These are phyloP conservation scores for Octomys mimax DNA, from an alignment of 2,797 vertebrate species.

Conservation along the genomic window DNA sequence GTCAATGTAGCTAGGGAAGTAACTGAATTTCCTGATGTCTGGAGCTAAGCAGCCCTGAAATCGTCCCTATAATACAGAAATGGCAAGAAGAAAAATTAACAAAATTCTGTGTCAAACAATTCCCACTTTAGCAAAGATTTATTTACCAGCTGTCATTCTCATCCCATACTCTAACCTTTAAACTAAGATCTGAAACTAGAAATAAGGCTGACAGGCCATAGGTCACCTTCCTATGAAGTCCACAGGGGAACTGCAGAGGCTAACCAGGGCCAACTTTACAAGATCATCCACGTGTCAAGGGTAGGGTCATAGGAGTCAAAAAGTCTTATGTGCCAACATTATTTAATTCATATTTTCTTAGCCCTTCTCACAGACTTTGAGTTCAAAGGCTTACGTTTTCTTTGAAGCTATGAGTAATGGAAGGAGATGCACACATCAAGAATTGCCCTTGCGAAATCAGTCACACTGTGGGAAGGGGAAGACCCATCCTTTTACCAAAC, in stretches of 20 bases:
- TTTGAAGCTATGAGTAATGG: not conserved
- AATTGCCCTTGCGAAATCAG: not conserved
- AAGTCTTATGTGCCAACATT: not conserved
- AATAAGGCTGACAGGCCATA: not conserved
- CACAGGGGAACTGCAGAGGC: not conserved
- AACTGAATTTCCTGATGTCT: slow-evolving; percentile 99
- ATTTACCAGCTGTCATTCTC: not conserved
- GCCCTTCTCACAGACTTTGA: slow-evolving; percentile 45
- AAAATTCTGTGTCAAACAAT: not conserved
- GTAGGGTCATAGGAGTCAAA: not conserved
- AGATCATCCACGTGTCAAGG: not conserved
- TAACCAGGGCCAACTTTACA: not conserved
- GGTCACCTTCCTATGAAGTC: not conserved
- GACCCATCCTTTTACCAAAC: not conserved
- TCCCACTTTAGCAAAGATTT: not conserved
- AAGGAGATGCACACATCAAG: not conserved
- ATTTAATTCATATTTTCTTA: not conserved
- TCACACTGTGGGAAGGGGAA: not conserved
- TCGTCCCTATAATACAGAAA: slow-evolving; percentile 90
- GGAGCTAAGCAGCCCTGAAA: slow-evolving; percentile 96
- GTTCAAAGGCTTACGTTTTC: slow-evolving; percentile 9
- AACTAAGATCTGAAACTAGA: slow-evolving; percentile 53
- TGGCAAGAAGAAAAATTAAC: slow-evolving; percentile 53
- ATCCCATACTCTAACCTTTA: slow-evolving; percentile 16
- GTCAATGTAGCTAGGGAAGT: slow-evolving; percentile 97